Evolutionary conservation across 92 coral and sea anemone species (phyloP), one percentile per base, ranked within the genome.

Genomic region (Palythoa grandiflora): DNA sequence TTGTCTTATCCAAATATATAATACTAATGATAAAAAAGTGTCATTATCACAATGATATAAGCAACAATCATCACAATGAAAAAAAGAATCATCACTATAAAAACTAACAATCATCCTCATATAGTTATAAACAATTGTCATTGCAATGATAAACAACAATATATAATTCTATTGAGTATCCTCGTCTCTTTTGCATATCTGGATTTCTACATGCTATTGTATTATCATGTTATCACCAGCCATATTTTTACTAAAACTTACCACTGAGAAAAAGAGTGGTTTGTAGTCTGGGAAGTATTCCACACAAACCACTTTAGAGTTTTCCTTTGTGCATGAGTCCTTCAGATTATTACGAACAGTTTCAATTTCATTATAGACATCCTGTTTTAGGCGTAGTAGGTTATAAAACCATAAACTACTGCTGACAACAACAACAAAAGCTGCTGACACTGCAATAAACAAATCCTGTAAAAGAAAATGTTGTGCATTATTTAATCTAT

Each of bases 341-440:
- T 78, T 87, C 37, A 87, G 37, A 17, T 72, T 50, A 6, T 38
- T 89, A 48, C 86, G 79, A 38, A 90, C 68, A 17, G 89, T 83
- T 12, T 63, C 77, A 39, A 91, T 79, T 63, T 95, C 96, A 65
- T 19, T 78, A 36, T 75, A 78, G 19, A 95, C 88, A 85, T 93
- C 96, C 50, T 88, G 88, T 28, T 83, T 89, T 80, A 95, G 87
- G 2, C 76, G 84, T 8, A 95, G 83, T 72, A 95, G 86, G 80
- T 95, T 95, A 89, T 93, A 95, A 57, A 95, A 53, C 98, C 98
- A 95, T 14, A 95, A 89, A 79, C 98, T 95, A 9, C 96, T 93
- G 84, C 91, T 91, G 60, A 95, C 80, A 19, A 91, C 94, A 10
- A 95, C 85, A 19, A 95, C 78, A 76, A 95, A 93, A 12, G 96